A percentile compares a stretch with the other conserved stretches of the same genome.
Evolutionary conservation across 2,113 vertebrate genomes (phyloP).

Genomic region (Ceratotherium simum): DNA sequence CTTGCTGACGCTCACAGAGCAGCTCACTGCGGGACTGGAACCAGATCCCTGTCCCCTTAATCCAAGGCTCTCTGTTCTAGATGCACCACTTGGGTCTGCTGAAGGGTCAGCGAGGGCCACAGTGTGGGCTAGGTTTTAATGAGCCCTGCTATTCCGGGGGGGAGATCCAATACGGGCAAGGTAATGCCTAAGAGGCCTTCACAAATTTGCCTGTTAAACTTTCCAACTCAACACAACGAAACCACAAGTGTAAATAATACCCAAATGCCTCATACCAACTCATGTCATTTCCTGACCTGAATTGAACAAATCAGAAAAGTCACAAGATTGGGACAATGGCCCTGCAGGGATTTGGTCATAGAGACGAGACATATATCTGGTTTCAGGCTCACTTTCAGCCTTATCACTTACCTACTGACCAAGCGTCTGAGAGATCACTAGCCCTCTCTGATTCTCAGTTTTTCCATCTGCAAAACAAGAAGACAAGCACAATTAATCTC

Average conservation of each 20-base stretch:
- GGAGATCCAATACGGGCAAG: neutral
- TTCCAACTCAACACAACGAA: neutral
- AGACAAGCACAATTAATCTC: slow-evolving; percentile 56
- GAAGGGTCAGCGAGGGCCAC: neutral
- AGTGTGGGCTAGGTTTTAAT: neutral
- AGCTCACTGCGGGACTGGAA: neutral
- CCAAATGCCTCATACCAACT: neutral
- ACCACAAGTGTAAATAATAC: neutral
- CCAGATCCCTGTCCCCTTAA: neutral
- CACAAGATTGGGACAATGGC: neutral
- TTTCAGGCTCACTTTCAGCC: neutral
- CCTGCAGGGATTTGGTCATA: neutral
- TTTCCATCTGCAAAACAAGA: slow-evolving; percentile 82
- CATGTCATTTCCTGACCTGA: neutral
- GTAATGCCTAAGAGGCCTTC: neutral
- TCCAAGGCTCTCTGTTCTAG: neutral
- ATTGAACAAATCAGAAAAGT: neutral
- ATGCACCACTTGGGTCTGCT: neutral
- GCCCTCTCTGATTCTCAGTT: slow-evolving; percentile 73
- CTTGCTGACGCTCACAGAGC: neutral
- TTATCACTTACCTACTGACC: slow-evolving; percentile 73
- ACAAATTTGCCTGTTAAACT: neutral
- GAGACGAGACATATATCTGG: neutral
- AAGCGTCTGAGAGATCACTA: slow-evolving; percentile 44
- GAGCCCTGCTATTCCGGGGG: neutral